A percentile compares a stretch with the other conserved stretches of the same genome.
Conservation (phyloP, 2,113 vertebrate genomes). For the Orientallactaga bullata region DNA sequence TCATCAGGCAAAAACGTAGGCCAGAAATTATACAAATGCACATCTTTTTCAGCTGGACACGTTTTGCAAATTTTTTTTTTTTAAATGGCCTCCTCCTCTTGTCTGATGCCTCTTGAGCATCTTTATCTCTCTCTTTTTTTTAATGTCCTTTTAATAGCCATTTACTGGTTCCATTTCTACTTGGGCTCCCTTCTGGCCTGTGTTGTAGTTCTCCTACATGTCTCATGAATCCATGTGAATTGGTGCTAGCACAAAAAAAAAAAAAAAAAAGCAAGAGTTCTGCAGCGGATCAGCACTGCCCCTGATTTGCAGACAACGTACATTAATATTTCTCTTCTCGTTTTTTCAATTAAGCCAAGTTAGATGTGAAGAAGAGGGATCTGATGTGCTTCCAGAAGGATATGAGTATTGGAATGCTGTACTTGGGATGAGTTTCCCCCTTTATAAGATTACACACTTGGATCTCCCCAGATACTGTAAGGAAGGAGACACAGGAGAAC, state of each 20-base stretch:
- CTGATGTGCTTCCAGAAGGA: background rate
- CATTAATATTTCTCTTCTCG: background rate
- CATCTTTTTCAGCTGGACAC: slow-evolving; percentile 47
- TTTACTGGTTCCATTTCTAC: slow-evolving; percentile 4
- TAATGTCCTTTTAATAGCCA: background rate
- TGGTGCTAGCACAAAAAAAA: background rate
- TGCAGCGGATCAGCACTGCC: background rate
- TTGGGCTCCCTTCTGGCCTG: slow-evolving; percentile 24
- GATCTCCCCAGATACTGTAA: background rate
- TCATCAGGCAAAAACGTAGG: slow-evolving; percentile 53
- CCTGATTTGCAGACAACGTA: background rate
- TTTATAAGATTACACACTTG: background rate
- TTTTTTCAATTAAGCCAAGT: slow-evolving; percentile 12
- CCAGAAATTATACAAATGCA: slow-evolving; percentile 48
- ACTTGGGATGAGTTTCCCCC: background rate
- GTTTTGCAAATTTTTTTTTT: too few relatives aligned
- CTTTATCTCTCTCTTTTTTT: background rate
- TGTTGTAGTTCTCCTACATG: background rate
- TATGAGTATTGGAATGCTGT: slow-evolving; percentile 22
- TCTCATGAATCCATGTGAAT: background rate
- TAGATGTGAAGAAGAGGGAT: slow-evolving; percentile 43
- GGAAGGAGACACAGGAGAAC: background rate
- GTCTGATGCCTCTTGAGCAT: background rate
- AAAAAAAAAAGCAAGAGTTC: background rate
- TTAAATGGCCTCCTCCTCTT: background rate